A percentile compares a stretch with the other conserved stretches of the same genome.
Evolutionary conservation across 2,113 vertebrate genomes (phyloP).

Genomic region (Sclerurus mexicanus): DNA sequence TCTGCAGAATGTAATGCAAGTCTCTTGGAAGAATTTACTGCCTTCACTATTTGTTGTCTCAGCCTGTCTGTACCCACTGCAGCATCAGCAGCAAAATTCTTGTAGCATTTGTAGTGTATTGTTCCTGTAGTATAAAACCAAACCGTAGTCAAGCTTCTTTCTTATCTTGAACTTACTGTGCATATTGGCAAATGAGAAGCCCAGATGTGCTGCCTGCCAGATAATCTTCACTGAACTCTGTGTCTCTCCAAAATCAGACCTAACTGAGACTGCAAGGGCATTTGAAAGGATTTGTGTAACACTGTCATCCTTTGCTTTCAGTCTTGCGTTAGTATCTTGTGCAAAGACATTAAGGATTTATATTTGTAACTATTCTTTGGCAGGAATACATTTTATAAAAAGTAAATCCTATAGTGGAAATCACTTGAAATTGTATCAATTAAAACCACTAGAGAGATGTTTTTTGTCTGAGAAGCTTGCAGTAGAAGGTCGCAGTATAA

Average conservation of each 20-base stretch:
- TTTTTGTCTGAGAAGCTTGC: not conserved
- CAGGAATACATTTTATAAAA: not conserved
- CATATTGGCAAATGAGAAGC: not conserved
- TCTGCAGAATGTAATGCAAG: not conserved
- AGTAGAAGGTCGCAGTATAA: not conserved
- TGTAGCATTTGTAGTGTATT: not conserved
- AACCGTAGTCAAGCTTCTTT: not conserved
- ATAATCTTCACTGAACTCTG: not conserved
- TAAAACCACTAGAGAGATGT: not conserved
- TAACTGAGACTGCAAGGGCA: not conserved
- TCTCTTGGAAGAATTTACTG: not conserved
- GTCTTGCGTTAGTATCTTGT: not conserved
- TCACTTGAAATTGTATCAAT: not conserved
- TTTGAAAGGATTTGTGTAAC: not conserved
- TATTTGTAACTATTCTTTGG: not conserved
- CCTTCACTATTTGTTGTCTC: not conserved
- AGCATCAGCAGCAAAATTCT: not conserved
- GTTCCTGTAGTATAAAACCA: not conserved
- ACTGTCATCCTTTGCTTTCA: not conserved
- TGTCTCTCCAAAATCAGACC: not conserved
- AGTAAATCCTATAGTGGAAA: not conserved
- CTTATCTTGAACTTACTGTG: not conserved
- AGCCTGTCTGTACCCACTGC: accelerated
- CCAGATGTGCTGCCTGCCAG: not conserved
- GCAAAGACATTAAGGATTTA: not conserved